Conservation (phyloP, 2,797 vertebrate species). For the Gambusia yucatana region DNA sequence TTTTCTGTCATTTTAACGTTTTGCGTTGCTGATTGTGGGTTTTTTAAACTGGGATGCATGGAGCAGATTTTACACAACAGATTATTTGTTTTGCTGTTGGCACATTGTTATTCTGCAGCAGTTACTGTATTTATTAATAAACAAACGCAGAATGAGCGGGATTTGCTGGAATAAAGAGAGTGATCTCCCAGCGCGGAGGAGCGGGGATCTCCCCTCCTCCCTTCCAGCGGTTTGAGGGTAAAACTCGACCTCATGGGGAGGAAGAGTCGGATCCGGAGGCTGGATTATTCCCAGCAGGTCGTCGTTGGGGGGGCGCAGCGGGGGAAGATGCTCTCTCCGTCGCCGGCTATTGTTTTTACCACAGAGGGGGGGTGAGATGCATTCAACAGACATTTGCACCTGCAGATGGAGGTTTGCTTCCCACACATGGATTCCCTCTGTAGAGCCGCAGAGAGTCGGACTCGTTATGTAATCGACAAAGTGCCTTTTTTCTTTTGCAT, state of each 20-base stretch:
- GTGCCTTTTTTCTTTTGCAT: slow-evolving; percentile 59
- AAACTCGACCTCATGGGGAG: slow-evolving; percentile 58
- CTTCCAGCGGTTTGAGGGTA: slow-evolving; percentile 45
- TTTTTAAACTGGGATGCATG: slow-evolving; percentile 3
- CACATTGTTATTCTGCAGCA: slow-evolving; percentile 1
- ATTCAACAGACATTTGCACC: slow-evolving; percentile 65
- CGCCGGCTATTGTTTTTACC: slow-evolving; percentile 75
- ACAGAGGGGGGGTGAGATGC: slow-evolving; percentile 60
- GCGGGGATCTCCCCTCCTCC: slow-evolving; percentile 51
- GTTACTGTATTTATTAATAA: too few species aligned
- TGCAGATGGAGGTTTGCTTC: slow-evolving; percentile 58
- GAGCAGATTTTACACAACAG: background rate
- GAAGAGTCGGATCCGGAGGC: slow-evolving; percentile 56
- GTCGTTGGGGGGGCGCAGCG: slow-evolving; percentile 58
- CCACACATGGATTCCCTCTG: slow-evolving; percentile 59
- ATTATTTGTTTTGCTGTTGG: background rate
- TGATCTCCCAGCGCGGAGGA: slow-evolving; percentile 63
- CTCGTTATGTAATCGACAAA: slow-evolving; percentile 70
- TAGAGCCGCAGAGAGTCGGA: slow-evolving; percentile 57
- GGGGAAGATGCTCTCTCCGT: slow-evolving; percentile 70
- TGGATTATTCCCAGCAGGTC: slow-evolving; percentile 76
- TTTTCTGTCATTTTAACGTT: background rate
- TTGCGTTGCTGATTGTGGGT: too few species aligned
- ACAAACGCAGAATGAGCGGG: background rate
- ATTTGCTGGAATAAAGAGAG: slow-evolving; percentile 21